Evolutionary conservation across 2,113 vertebrate genomes (phyloP), one percentile per base, ranked within the genome.

Genomic region (Halichoeres trimaculatus): DNA sequence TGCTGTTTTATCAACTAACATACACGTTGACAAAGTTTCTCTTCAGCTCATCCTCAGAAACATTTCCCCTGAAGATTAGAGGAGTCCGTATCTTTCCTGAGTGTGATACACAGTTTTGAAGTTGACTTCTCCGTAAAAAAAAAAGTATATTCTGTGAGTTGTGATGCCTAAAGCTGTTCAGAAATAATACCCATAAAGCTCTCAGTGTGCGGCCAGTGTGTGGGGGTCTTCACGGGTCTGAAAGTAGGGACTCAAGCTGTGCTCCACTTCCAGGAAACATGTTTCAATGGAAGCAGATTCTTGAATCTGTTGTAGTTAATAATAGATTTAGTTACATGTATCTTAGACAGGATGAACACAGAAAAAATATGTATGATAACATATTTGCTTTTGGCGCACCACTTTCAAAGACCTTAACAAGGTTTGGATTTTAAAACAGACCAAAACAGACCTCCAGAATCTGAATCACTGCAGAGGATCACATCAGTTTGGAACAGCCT

Each of bases 1-100:
- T 88, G 61, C 65, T 57, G 53, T 56, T 82, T 63, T 53, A 61
- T 50, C 6, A 19, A 51, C 38, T 41, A 45, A 60, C 50, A 12
- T 10, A 20, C 63, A 60, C 10, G 2, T 34, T 26, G 56, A 38
- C 47, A 38, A 2, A 13, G 6, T 53, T n/a, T 22, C 57, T 63
- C 45, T 52, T 0, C 30, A 59, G 45, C 10, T 70, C 35, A 10
- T 47, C 36, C 23, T 76, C 51, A 20, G 13, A 40, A 40, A 61
- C 22, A 12, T 40, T 65, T 41, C 14, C 35, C 53, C 54, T 5
- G 6, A 51, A 54, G 43, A 48, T 8, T 24, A 8, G 41, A 40
- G 43, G 41, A 52, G 53, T 54, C 19, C 16, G 30, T 41, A 20
- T 64, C 56, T 56, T 10, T 30, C 20, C 10, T 26, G 14, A 69